Evolutionary conservation across 1,140 invertebrate species (phyloP).

Genomic region (Coboldia fuscipes): DNA sequence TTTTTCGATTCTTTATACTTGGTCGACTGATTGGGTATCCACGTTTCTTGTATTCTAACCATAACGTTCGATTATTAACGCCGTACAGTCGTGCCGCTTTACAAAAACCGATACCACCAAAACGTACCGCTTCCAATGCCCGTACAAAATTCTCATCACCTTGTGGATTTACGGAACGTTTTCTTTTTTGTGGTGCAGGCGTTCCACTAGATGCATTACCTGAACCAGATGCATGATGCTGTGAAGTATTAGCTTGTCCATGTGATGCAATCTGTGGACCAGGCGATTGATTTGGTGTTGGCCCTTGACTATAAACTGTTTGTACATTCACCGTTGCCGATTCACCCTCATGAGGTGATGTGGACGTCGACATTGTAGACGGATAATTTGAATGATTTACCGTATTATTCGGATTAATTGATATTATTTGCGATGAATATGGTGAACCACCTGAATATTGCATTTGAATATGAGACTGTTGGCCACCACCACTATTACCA

Average conservation of each 20-base stretch:
- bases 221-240: not conserved
- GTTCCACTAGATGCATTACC: slow-evolving; percentile 1
- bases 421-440: slow-evolving; percentile 20
- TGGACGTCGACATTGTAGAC: slow-evolving; percentile 16
- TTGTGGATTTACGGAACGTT: slow-evolving; percentile 43
- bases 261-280: slow-evolving; percentile 5
- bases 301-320: slow-evolving; percentile 20
- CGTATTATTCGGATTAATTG: slow-evolving; percentile 15
- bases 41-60: slow-evolving; percentile 63
- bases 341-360: slow-evolving; percentile 15
- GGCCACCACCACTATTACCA: slow-evolving; percentile 7
- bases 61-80: slow-evolving; percentile 61
- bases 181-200: slow-evolving; percentile 23
- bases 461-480: slow-evolving; percentile 6
- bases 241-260: not conserved
- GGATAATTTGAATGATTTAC: slow-evolving; percentile 19
- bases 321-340: slow-evolving; percentile 21
- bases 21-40: slow-evolving; percentile 56
- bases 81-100: slow-evolving; percentile 60
- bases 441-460: slow-evolving; percentile 9
- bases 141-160: slow-evolving; percentile 56
- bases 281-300: slow-evolving; percentile 19
- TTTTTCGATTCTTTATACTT: slow-evolving; percentile 44
- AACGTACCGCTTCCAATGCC: slow-evolving; percentile 54
- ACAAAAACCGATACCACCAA: slow-evolving; percentile 65